Evolutionary conservation across 2,113 vertebrate genomes (phyloP).

Genomic region (Rhynchopsitta pachyrhyncha): DNA sequence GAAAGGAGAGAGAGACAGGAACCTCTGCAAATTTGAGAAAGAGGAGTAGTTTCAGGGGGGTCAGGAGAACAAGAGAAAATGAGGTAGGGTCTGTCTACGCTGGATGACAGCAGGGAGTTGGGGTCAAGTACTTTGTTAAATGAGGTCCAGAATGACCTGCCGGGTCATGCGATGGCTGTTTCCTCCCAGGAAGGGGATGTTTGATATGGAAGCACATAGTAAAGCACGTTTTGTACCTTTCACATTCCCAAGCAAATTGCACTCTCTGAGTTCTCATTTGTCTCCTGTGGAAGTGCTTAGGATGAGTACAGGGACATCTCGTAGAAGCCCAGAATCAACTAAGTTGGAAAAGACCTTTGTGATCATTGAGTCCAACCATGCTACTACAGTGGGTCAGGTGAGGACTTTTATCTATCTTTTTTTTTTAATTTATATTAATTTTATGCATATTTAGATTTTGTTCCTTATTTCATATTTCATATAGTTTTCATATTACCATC

Average conservation of each 20-base stretch:
- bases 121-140: background rate
- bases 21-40: background rate
- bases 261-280: background rate
- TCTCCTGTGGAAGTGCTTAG: background rate
- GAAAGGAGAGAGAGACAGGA: background rate
- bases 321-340: background rate
- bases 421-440: background rate
- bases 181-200: background rate
- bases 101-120: background rate
- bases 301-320: background rate
- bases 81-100: background rate
- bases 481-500: background rate
- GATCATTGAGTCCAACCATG: background rate
- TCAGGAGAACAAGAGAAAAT: background rate
- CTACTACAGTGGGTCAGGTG: background rate
- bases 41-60: background rate
- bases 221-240: background rate
- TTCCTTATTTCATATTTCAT: background rate
- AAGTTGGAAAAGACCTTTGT: background rate
- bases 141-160: background rate
- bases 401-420: background rate
- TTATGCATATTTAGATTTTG: background rate
- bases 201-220: background rate
- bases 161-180: background rate
- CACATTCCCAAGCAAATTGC: background rate